Conservation (phyloP, 2,113 vertebrate genomes). For the Ctenomys sociabilis region DNA sequence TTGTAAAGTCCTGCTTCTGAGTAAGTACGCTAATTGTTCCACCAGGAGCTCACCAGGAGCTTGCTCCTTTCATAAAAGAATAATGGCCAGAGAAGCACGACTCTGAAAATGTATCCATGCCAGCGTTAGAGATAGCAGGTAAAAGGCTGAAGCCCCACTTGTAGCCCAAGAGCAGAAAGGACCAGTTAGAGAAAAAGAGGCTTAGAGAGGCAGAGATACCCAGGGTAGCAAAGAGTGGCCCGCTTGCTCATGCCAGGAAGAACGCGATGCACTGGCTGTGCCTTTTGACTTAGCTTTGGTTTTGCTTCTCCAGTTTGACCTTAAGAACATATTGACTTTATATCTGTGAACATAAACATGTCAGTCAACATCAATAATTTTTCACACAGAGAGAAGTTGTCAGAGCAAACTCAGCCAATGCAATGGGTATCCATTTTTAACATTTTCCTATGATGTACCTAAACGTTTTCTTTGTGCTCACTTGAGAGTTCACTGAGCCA, state of each 20-base stretch:
- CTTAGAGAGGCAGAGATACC: not conserved
- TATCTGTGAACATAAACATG: not conserved
- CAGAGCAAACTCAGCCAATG: not conserved
- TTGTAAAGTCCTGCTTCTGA: not conserved
- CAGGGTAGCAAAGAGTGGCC: not conserved
- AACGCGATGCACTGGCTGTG: too few species aligned
- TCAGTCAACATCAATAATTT: not conserved
- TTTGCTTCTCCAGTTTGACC: not conserved
- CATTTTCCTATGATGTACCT: not conserved
- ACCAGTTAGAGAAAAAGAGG: not conserved
- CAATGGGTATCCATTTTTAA: not conserved
- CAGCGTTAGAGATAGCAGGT: not conserved
- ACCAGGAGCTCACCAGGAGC: not conserved
- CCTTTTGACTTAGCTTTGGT: not conserved
- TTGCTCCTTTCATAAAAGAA: not conserved
- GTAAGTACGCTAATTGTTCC: not conserved
- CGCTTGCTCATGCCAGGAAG: not conserved
- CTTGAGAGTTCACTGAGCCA: not conserved
- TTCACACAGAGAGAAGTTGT: not conserved
- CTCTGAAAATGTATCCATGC: not conserved
- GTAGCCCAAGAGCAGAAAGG: not conserved
- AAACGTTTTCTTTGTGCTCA: not conserved
- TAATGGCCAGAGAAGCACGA: not conserved
- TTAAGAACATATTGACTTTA: not conserved
- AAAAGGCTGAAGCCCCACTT: not conserved